Evolutionary conservation across 2,113 vertebrate genomes (phyloP).

Genomic region (Eulemur rufifrons): DNA sequence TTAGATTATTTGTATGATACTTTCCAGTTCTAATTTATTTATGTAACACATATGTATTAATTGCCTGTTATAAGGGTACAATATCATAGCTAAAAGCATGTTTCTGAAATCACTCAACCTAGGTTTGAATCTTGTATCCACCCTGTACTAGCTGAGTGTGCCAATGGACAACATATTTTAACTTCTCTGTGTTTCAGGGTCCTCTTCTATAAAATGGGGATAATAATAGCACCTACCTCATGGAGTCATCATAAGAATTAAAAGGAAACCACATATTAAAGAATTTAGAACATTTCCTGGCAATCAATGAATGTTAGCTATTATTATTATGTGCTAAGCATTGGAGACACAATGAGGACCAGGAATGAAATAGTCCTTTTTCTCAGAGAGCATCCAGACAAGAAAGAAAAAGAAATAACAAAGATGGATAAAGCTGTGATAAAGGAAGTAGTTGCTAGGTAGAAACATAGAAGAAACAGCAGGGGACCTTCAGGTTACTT

Average conservation of each 20-base stretch:
- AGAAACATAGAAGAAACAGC: neutral
- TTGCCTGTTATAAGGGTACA: neutral
- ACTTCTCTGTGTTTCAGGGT: neutral
- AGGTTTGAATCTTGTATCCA: neutral
- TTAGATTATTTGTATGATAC: neutral
- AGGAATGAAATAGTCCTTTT: neutral
- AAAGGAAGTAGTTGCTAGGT: neutral
- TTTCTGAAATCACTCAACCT: constrained; percentile 7
- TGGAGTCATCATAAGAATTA: neutral
- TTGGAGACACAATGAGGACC: neutral
- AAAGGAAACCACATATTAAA: neutral
- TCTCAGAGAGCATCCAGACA: neutral
- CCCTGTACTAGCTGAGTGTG: neutral
- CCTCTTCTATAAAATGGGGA: neutral
- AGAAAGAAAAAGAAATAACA: neutral
- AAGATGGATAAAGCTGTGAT: neutral
- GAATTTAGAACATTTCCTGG: neutral
- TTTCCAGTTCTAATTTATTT: neutral
- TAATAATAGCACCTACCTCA: neutral
- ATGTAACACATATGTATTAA: neutral
- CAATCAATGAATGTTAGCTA: neutral
- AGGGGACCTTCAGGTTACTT: neutral
- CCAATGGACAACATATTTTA: neutral
- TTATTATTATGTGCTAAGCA: neutral
- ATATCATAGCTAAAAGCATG: neutral